Evolutionary conservation across 1,140 invertebrate species (phyloP).

Genomic region (Drosophila insularis): DNA sequence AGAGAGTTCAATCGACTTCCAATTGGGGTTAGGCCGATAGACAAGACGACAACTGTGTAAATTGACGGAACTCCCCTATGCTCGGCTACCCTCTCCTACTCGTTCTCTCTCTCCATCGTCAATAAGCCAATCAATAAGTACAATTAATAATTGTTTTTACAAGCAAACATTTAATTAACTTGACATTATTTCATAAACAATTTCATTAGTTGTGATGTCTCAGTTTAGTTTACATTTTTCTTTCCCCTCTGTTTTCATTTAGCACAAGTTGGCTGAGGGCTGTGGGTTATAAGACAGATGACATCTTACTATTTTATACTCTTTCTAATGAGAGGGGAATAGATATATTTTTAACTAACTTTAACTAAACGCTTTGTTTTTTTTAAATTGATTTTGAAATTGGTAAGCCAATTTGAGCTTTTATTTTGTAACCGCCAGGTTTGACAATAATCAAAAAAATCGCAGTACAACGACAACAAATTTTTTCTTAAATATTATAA

Average conservation of each 20-base stretch:
- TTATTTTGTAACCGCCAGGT: too few relatives aligned
- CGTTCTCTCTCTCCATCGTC: too few relatives aligned
- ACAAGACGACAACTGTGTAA: constrained; percentile 5
- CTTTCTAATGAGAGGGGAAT: neutral
- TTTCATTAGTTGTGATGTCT: constrained; percentile 28
- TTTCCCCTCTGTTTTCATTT: neutral
- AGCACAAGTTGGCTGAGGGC: neutral
- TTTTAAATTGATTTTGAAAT: too few relatives aligned
- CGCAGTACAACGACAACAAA: too few relatives aligned
- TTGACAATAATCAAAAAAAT: too few relatives aligned
- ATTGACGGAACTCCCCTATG: neutral
- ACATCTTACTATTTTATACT: neutral
- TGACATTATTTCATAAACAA: constrained; percentile 35
- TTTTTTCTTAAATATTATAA: too few relatives aligned
- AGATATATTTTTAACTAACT: neutral
- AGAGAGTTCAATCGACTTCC: constrained; percentile 24
- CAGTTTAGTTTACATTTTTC: neutral
- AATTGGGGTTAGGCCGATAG: neutral
- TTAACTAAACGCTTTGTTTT: too few relatives aligned
- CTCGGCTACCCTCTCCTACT: neutral
- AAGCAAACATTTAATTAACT: constrained; percentile 35
- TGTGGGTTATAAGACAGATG: neutral
- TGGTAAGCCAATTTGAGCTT: too few relatives aligned
- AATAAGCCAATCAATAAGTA: neutral
- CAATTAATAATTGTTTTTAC: constrained; percentile 18